phyloP scores from a whole-genome alignment of 2,888 invertebrate species.

The Caenorhabditis sp. region DNA sequence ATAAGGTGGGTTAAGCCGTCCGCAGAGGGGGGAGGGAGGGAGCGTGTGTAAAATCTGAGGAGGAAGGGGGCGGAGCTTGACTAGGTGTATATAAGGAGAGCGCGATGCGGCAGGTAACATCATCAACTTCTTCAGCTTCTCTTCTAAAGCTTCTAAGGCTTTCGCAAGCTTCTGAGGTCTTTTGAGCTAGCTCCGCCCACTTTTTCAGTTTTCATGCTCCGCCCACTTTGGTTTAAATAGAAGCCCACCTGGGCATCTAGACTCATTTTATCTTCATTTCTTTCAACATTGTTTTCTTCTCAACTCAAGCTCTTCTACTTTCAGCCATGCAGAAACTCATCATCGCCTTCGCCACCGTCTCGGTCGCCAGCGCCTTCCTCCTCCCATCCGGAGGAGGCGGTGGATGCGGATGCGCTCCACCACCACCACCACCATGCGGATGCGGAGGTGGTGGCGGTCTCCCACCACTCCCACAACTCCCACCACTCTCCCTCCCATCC shows the following conservation, averaged over 20 bases:
- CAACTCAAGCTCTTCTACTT: background rate
- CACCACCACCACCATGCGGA: slow-evolving; percentile 50
- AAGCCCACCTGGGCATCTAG: background rate
- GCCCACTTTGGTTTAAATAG: background rate
- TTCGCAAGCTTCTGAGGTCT: background rate
- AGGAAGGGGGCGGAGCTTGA: slow-evolving; percentile 23
- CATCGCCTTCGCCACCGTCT: slow-evolving; percentile 58
- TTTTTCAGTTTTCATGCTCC: background rate
- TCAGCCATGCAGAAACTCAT: slow-evolving; percentile 60
- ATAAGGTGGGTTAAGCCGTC: slow-evolving; percentile 24
- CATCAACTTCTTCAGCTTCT: slow-evolving; percentile 38
- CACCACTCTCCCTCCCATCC: slow-evolving; percentile 65
- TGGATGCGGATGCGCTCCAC: slow-evolving; percentile 44
- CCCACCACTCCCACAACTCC: slow-evolving; percentile 69
- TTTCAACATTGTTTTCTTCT: background rate
- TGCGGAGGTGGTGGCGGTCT: slow-evolving; percentile 62
- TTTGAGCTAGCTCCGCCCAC: no score
- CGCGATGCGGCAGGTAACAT: slow-evolving; percentile 37
- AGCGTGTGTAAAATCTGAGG: slow-evolving; percentile 41
- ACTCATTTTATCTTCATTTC: background rate
- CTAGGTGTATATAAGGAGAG: slow-evolving; percentile 21
- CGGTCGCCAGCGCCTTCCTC: slow-evolving; percentile 47
- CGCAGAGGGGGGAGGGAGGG: background rate
- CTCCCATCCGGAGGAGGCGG: slow-evolving; percentile 53
- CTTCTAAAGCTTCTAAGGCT: slow-evolving; percentile 17